Base-by-base conservation (phyloP, 2,888 invertebrate species). In the Cabera pusaria region DNA sequence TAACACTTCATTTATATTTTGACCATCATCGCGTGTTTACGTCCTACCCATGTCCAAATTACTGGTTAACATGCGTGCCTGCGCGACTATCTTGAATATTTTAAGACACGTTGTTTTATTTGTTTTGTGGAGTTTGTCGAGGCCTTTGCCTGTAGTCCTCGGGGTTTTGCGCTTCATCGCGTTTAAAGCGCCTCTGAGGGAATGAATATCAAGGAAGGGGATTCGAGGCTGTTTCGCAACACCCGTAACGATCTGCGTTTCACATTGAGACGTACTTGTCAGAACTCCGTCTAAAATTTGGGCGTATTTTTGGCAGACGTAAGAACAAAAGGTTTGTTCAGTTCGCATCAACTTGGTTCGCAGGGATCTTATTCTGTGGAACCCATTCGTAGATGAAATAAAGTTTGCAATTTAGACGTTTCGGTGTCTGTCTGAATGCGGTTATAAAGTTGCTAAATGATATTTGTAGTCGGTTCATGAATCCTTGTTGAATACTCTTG, bases 51-150 rank as follows among this genome's bases (percentile, higher is more conserved):
- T 72, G 76, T 72, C 75, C 63, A 77, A 76, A 81, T 78, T 75
- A 74, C 71, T 49, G 57, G 56, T 51, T 54, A 64, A 56, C 74
- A 73, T 78, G 82, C 82, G 80, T 82, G 82, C 58, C 52, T 38
- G 49, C 63, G 61, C 63, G 61, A 59, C 65, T 65, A 68, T 74
- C 70, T 72, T 80, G 77, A 80, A 80, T 80, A 80, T 78, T 80
- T 80, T 67, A 78, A 72, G 72, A 72, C 65, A 34, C 14, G 11
- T 27, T 22, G 31, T 35, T 59, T 52, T 57, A 56, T 25, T 67
- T 65, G 65, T 57, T 59, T 55, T 48, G 37, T 49, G 51, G 57
- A 44, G 44, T 55, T 56, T 59, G 56, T 37, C 28, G 37, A 33
- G 41, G 36, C 50, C 58, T 55, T 49, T 56, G 64, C 67, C 56